Conservation (phyloP, 2,797 vertebrate species). For the Microtus agrestis region DNA sequence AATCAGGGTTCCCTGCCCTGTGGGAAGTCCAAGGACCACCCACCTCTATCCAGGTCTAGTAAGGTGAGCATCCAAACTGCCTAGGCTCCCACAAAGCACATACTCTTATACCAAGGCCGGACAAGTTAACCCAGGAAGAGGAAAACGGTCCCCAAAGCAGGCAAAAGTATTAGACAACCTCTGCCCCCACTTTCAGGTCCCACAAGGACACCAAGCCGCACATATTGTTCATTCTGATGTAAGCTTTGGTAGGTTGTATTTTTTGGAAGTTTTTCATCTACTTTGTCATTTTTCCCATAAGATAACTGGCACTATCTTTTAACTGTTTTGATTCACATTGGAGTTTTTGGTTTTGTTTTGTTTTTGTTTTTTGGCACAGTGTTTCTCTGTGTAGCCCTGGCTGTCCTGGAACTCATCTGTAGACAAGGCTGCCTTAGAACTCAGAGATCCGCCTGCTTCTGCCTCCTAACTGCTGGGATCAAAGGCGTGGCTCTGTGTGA, state of each 20-base stretch:
- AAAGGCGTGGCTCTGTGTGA: neutral
- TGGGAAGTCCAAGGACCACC: too few species aligned
- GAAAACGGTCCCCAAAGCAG: neutral
- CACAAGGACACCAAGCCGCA: neutral
- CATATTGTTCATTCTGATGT: neutral
- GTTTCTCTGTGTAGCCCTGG: neutral
- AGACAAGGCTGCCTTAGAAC: neutral
- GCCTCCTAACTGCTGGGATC: neutral
- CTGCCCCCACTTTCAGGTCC: neutral
- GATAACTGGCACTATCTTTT: neutral
- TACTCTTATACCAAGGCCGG: neutral
- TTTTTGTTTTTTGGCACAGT: neutral
- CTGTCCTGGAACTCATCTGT: neutral
- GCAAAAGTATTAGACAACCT: neutral
- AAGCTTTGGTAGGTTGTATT: neutral
- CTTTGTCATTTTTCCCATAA: neutral
- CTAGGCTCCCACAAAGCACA: too few species aligned
- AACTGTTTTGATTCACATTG: neutral
- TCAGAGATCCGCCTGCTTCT: neutral
- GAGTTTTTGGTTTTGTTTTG: neutral
- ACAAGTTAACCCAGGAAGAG: neutral
- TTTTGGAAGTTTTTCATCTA: constrained; percentile 2
- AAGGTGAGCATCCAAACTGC: too few species aligned
- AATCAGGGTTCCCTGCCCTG: too few species aligned
- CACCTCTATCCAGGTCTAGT: too few species aligned